These are phyloP conservation scores for Thymelicus lineola DNA, from an alignment of 2,888 invertebrate species.

Conservation along the genomic window DNA sequence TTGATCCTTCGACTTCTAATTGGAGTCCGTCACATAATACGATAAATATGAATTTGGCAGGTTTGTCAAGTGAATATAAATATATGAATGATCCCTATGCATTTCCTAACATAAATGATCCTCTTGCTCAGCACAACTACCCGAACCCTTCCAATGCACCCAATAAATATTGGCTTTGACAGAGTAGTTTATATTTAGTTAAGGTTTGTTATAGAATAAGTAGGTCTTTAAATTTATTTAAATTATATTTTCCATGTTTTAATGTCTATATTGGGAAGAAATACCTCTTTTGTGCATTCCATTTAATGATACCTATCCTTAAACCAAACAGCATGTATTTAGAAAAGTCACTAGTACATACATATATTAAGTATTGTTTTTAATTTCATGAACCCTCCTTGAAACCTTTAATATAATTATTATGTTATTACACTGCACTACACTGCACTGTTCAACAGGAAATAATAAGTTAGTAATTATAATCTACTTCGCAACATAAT, in stretches of 20 bases:
- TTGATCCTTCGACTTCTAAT: slow-evolving; percentile 83
- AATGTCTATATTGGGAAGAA: slow-evolving; percentile 59
- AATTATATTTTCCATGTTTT: slow-evolving; percentile 56
- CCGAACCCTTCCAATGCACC: slow-evolving; percentile 73
- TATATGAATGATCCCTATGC: slow-evolving; percentile 82
- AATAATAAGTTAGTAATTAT: too few relatives aligned
- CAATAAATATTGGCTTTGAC: slow-evolving; percentile 83
- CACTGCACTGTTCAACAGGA: too few relatives aligned
- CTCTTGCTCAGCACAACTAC: slow-evolving; percentile 76
- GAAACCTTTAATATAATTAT: background rate
- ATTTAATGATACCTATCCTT: slow-evolving; percentile 63
- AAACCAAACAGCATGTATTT: slow-evolving; percentile 78
- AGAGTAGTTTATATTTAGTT: slow-evolving; percentile 40
- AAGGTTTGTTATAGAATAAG: slow-evolving; percentile 43
- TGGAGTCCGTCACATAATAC: slow-evolving; percentile 82
- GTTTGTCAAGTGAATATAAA: slow-evolving; percentile 78
- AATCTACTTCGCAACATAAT: too few relatives aligned
- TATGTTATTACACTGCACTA: too few relatives aligned
- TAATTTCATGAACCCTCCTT: slow-evolving; percentile 22
- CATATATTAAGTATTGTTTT: slow-evolving; percentile 39
- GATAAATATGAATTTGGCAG: slow-evolving; percentile 78
- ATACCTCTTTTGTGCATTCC: slow-evolving; percentile 81
- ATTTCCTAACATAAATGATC: slow-evolving; percentile 76
- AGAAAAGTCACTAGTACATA: slow-evolving; percentile 76
- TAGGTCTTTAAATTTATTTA: slow-evolving; percentile 59